Evolutionary conservation across 2,888 invertebrate species (phyloP), one percentile per base, ranked within the genome.

Genomic region (Apotomis turbidana): DNA sequence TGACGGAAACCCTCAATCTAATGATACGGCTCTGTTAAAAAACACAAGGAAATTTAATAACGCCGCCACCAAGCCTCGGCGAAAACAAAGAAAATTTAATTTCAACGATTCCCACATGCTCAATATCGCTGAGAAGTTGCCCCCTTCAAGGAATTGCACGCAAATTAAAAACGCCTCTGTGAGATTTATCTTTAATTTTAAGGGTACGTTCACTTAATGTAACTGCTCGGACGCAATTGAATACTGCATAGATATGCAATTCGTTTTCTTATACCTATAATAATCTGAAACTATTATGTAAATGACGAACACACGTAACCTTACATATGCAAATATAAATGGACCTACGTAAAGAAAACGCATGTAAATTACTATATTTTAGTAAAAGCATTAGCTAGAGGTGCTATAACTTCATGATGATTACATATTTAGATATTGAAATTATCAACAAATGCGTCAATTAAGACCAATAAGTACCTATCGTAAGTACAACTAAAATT

Each of bases 11-110:
- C 92, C 93, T 93, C 93, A 92, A 93, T 93, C 93, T 93, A 93
- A 93, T 93, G 93, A 93, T 93, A 93, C 91, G 91, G 90, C 91
- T 91, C 91, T 90, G 93, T 93, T 93, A 93, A 93, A 93, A 93
- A 93, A 93, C 93, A 93, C 93, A 92, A 92, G 93, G 91, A 93
- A 93, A 93, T 93, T 93, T 93, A 93, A 93, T 93, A 93, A 93
- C 92, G 90, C 86, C 87, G 85, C 87, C 85, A 86, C 86, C 87
- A 84, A 83, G 87, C 86, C 85, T 81, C 84, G 81, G 81, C 78
- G 83, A 91, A 91, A 92, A 92, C 90, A 93, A 93, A 93, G 92
- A 90, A 93, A 92, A 93, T 91, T 92, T 90, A 93, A 93, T 93
- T 93, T 89, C 87, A 82, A 90, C 90, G 90, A 93, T 91, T 93